Evolutionary conservation across 2,888 invertebrate genomes (phyloP).

Genomic region (Catocala fraxini): DNA sequence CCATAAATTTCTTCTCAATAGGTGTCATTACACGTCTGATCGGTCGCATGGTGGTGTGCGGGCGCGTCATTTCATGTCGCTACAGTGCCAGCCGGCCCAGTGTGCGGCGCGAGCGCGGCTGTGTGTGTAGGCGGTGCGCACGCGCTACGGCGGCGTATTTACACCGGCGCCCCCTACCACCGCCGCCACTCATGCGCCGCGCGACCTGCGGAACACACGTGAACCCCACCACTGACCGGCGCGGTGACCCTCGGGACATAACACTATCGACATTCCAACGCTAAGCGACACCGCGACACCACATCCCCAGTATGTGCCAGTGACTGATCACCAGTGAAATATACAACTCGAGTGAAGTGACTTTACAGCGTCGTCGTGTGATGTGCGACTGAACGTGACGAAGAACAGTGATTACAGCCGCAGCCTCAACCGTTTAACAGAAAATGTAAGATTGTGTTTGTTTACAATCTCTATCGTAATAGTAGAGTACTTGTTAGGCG

Average conservation of each 20-base stretch:
- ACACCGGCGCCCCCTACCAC: constrained; percentile 86
- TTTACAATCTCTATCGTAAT: constrained; percentile 54
- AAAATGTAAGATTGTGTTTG: constrained; percentile 83
- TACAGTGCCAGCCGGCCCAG: constrained; percentile 44
- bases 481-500: constrained; percentile 29
- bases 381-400: constrained; percentile 78
- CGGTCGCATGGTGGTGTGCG: constrained; percentile 46
- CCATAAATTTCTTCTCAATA: constrained; percentile 63
- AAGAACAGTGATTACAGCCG: constrained; percentile 74
- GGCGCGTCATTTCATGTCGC: constrained; percentile 54
- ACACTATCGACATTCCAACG: constrained; percentile 62
- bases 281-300: constrained; percentile 62
- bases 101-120: constrained; percentile 53
- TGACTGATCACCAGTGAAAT: constrained; percentile 75
- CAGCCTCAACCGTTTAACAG: constrained; percentile 83
- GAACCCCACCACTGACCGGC: constrained; percentile 74
- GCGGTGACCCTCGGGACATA: constrained; percentile 67
- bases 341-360: constrained; percentile 75
- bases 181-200: constrained; percentile 85
- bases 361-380: constrained; percentile 70
- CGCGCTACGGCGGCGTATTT: constrained; percentile 83
- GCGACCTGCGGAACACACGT: constrained; percentile 83
- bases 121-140: constrained; percentile 78
- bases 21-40: constrained; percentile 58
- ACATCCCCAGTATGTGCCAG: constrained; percentile 78